Evolutionary conservation across 1,140 invertebrate species (phyloP), one percentile per base, ranked within the genome.

Genomic region (Trigoniulus corallinus): DNA sequence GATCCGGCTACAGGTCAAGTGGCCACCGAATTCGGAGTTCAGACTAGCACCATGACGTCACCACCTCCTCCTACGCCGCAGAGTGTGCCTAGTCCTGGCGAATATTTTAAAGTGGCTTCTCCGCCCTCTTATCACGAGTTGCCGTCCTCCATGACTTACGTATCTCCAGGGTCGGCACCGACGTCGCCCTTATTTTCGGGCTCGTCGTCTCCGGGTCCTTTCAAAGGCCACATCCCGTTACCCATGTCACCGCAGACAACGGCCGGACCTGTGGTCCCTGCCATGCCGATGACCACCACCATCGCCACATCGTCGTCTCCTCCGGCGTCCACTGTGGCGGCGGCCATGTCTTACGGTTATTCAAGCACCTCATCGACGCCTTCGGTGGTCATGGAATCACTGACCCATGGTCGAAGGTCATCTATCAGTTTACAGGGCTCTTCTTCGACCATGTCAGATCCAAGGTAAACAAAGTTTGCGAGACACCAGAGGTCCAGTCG

Each of bases 221-320:
- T 69, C 10, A 67, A 69, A 43, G 75, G 69, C 59, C 73, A 69
- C 56, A 40, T 44, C 51, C 20, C 51, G 50, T 34, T 46, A 29
- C 3, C 50, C 43, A 40, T 26, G 47, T 47, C 48, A 41, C 47
- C 54, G 54, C 29, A 54, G 57, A 53, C 47, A 52, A 27, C 53
- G 55, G 18, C 51, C 51, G 29, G 58, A n/a, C n/a, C n/a, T n/a
- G n/a, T n/a, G n/a, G n/a, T n/a, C n/a, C n/a, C 59, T 45, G 55
- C 57, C 51, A 39, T 67, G 67, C 57, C 67, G 68, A 53, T 76
- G 78, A 55, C 72, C 74, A 2, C 78, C 77, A 59, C 78, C 76
- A 23, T 62, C 78, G 53, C 75, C 75, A 43, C 47, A 57, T 39
- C 72, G 72, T 45, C 78, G 76, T 58, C 72, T 75, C 51, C 53